These are phyloP conservation scores for Tragelaphus strepsiceros DNA, from an alignment of 2,113 vertebrate species.

Conservation along the genomic window DNA sequence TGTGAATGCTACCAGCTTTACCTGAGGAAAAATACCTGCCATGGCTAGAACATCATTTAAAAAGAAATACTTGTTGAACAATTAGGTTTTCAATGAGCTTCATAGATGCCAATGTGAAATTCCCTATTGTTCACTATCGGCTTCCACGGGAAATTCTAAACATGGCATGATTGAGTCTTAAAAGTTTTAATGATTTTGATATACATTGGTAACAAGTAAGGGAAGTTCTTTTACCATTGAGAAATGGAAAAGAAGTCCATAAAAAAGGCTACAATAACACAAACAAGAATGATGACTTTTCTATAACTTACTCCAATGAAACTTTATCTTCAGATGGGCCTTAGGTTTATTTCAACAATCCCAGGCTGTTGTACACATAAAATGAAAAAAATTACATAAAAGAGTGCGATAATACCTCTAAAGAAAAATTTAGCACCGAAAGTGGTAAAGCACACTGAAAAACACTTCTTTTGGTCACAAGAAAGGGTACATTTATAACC, in stretches of 20 bases:
- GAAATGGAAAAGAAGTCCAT: conserved; percentile 48
- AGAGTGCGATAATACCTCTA: conserved; percentile 36
- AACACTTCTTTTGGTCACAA: background rate
- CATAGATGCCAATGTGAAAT: background rate
- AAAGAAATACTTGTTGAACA: background rate
- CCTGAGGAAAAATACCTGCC: background rate
- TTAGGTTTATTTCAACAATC: conserved; percentile 82
- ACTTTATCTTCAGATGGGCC: conserved; percentile 80
- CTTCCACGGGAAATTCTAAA: background rate
- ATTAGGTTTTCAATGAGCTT: background rate
- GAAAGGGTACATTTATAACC: background rate
- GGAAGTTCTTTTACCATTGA: conserved; percentile 33
- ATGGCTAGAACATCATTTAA: background rate
- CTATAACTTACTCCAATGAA: conserved; percentile 86
- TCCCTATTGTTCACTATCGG: background rate
- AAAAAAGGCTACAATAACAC: conserved; percentile 72
- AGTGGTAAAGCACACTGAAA: conserved; percentile 9
- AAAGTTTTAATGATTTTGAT: background rate
- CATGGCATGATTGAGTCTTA: background rate
- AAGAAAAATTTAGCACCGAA: conserved; percentile 36
- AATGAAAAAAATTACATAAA: conserved; percentile 76
- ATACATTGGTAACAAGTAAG: background rate
- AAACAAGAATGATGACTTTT: conserved; percentile 69
- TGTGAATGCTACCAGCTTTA: background rate
- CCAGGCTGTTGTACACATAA: conserved; percentile 81